Base-by-base conservation (phyloP, 2,797 vertebrate genomes). In the Mus caroli region DNA sequence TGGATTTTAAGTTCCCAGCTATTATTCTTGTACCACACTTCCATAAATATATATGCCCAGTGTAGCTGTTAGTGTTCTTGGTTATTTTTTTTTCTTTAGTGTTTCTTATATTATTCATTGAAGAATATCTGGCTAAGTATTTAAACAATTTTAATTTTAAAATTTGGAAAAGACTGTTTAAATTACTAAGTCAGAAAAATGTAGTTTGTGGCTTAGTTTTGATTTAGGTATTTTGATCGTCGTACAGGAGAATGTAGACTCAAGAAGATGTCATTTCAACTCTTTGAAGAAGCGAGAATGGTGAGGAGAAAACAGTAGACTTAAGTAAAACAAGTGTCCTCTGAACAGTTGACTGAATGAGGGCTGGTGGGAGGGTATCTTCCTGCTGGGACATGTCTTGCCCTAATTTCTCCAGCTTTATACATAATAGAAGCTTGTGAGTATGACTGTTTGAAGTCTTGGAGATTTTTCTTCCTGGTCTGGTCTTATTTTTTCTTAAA, bases 381-480 rank as follows among this genome's bases (percentile, higher is more conserved):
- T 91, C 28, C 50, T 91, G 24, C 54, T 80, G 71, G 88, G 80
- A 11, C 80, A 85, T 64, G 37, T 85, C 89, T 90, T 93, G 7
- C 37, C 92, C 71, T 82, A 52, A 22, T 80, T 94, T 92, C 46
- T 92, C 87, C 52, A 96, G 43, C 92, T 90, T 97, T 92, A 88
- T 90, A 60, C 28, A 90, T n/a, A 85, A 91, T 34, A 10, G 64
- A 80, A 76, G n/a, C 22, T 96, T 94, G 75, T 82, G 60, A 91
- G 9, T 91, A 50, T 92, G 73, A 50, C 77, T 88, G 4, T 96
- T 91, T 43, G 50, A 67, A 73, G 64, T 88, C 62, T 82, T 88
- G 15, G 52, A 79, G 20, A 37, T 85, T 97, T 96, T 95, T 93
- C 37, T 90, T 67, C 56, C 19, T 79, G 56, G 8, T 26, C 52